A percentile compares a stretch with the other conserved stretches of the same genome.
These are phyloP conservation scores for Drosophila buzzatii DNA, from an alignment of 2,888 invertebrate genomes.

Conservation along the genomic window DNA sequence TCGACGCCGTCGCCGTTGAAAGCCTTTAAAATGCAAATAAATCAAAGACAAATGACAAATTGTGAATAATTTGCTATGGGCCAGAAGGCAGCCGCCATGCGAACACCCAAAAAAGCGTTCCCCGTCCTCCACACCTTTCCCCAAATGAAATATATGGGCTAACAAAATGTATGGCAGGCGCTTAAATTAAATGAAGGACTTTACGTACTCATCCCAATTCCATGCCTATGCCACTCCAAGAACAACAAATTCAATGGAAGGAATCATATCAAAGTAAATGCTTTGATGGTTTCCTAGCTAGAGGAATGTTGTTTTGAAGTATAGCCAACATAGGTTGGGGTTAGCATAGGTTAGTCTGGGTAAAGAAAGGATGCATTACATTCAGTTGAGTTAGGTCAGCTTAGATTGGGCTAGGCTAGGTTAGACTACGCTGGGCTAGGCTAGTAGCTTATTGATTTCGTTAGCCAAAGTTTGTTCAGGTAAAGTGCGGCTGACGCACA, in stretches of 20 bases:
- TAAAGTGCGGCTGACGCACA: background rate
- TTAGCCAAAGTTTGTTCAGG: background rate
- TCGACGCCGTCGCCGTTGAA: slow-evolving; percentile 70
- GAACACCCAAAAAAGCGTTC: slow-evolving; percentile 3
- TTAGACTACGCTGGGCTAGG: background rate
- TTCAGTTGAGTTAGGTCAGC: background rate
- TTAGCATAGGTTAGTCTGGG: background rate
- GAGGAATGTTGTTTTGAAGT: background rate
- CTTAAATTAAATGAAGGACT: slow-evolving; percentile 79
- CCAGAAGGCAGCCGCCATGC: slow-evolving; percentile 55
- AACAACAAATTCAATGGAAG: background rate
- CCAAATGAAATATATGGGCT: slow-evolving; percentile 71
- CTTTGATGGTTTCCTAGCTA: background rate
- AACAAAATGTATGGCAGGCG: slow-evolving; percentile 75
- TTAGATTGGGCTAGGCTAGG: background rate
- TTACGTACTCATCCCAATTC: slow-evolving; percentile 10
- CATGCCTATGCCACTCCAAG: background rate
- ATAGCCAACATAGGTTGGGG: background rate
- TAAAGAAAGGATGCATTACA: background rate
- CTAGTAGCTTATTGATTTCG: background rate
- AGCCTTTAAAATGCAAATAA: slow-evolving; percentile 81
- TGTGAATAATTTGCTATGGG: slow-evolving; percentile 80
- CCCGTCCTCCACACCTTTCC: background rate
- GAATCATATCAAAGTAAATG: slow-evolving; percentile 22
- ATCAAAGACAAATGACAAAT: slow-evolving; percentile 80